Conservation (phyloP, 1,140 invertebrate genomes). For the Drosophila willistoni region DNA sequence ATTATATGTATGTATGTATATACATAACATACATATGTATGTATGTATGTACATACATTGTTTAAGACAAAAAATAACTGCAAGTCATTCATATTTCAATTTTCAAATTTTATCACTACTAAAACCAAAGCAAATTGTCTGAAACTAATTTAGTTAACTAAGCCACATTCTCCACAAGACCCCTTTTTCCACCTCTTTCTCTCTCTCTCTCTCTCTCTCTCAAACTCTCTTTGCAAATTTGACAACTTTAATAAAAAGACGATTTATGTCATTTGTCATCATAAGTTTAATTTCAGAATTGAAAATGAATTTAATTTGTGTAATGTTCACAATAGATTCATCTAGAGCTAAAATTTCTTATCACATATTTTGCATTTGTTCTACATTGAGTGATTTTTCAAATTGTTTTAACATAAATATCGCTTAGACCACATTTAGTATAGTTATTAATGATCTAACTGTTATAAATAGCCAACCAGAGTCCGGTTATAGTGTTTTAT, state of each 20-base stretch:
- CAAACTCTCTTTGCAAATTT: too few species aligned
- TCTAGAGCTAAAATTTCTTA: background rate
- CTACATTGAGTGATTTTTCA: background rate
- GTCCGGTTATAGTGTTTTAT: background rate
- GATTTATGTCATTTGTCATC: too few species aligned
- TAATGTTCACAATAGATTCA: too few species aligned
- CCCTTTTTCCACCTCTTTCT: too few species aligned
- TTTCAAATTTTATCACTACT: background rate
- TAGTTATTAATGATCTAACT: slow-evolving; percentile 2
- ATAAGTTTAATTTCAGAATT: too few species aligned
- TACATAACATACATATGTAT: background rate
- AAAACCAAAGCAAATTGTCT: background rate
- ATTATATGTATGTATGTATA: background rate
- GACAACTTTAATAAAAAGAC: too few species aligned
- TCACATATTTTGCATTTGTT: too few species aligned
- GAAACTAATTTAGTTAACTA: background rate
- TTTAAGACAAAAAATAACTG: background rate
- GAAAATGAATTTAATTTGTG: too few species aligned
- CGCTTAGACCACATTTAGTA: background rate
- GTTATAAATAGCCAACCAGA: background rate
- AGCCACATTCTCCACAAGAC: background rate
- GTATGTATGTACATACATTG: background rate
- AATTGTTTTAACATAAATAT: background rate
- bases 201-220: too few species aligned
- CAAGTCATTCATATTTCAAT: background rate